These are phyloP conservation scores for Trogon surrucura DNA, from an alignment of 2,113 vertebrate species.

Conservation along the genomic window DNA sequence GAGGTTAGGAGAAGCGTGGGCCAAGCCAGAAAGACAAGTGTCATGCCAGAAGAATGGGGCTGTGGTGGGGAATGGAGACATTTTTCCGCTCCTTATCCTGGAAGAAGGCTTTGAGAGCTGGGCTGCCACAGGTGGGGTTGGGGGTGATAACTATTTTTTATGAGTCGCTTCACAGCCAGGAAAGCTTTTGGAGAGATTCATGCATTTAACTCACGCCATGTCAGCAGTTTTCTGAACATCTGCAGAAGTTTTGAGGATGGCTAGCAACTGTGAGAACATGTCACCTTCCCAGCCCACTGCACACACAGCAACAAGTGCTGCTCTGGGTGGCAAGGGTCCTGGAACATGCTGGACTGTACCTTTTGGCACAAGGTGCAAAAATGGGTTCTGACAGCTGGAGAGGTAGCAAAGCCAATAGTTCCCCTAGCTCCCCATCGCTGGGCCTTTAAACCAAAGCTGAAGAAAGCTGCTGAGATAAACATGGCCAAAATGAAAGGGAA, in stretches of 20 bases:
- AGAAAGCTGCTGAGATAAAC: not conserved
- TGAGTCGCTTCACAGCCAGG: not conserved
- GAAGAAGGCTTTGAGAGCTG: not conserved
- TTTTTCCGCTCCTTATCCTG: constrained; percentile 6
- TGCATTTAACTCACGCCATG: not conserved
- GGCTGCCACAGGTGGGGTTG: not conserved
- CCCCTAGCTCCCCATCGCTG: accelerated
- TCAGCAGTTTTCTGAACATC: not conserved
- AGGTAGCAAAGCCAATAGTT: not conserved
- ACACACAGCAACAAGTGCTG: not conserved
- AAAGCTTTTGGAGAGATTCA: not conserved
- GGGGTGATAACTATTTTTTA: not conserved
- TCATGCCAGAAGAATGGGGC: not conserved
- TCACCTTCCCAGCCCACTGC: not conserved
- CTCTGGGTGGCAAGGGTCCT: not conserved
- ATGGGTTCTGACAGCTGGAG: not conserved
- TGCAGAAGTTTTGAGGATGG: not conserved
- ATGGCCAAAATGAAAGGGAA: not conserved
- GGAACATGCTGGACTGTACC: not conserved
- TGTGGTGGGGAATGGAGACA: not conserved
- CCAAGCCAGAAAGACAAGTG: not conserved
- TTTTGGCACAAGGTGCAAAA: not conserved
- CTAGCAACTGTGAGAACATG: not conserved
- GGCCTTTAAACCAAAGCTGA: not conserved
- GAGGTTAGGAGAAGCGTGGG: not conserved